A percentile compares a stretch with the other conserved stretches of the same genome.
phyloP scores from a whole-genome alignment of 2,797 vertebrate species.

The Gila robusta region DNA sequence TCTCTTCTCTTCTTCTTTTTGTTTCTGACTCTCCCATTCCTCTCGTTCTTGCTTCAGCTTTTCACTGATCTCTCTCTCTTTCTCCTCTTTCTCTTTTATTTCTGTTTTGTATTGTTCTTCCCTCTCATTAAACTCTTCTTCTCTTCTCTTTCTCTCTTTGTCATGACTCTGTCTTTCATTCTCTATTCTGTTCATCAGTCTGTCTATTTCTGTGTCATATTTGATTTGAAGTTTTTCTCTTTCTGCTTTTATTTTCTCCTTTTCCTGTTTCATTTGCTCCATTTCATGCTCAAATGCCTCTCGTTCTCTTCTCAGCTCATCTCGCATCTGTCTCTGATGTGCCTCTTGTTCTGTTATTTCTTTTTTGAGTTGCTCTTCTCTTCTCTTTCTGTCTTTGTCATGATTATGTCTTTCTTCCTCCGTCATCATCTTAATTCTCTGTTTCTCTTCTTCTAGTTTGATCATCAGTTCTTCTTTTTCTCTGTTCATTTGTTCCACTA shows the following conservation, averaged over 20 bases:
- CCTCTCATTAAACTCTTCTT: not conserved
- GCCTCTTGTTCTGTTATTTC: not conserved
- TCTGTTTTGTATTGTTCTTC: not conserved
- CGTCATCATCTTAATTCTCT: not conserved
- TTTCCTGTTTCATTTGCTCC: not conserved
- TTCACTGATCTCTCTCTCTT: not conserved
- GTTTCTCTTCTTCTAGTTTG: slow-evolving; percentile 9
- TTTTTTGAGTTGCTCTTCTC: not conserved
- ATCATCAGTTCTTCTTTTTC: not conserved
- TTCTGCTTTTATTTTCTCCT: not conserved
- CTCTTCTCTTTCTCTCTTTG: not conserved
- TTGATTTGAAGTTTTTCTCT: not conserved
- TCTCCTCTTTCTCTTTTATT: not conserved
- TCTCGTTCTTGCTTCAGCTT: not conserved
- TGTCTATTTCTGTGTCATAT: not conserved
- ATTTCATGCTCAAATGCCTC: not conserved
- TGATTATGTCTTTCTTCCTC: not conserved
- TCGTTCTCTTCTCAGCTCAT: not conserved
- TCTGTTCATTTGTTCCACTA: not conserved
- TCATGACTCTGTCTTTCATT: not conserved
- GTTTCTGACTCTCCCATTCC: not conserved
- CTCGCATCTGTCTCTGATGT: not conserved
- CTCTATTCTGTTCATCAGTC: not conserved
- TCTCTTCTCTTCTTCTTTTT: not conserved
- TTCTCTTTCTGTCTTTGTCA: not conserved